These are phyloP conservation scores for Chelon labrosus DNA, from an alignment of 2,797 vertebrate genomes.

Conservation along the genomic window DNA sequence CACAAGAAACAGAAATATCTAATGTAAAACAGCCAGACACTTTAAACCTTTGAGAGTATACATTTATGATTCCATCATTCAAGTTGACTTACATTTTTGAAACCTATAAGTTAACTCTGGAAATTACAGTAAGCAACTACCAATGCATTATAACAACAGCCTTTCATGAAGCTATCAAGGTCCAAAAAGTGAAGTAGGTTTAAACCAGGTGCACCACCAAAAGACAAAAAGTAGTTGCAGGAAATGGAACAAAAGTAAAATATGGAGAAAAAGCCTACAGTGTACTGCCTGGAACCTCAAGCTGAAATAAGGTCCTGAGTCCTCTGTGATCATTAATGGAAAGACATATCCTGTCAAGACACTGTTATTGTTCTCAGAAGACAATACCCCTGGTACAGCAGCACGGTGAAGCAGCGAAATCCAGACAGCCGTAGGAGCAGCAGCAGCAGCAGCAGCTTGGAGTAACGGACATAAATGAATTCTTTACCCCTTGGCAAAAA, in stretches of 20 bases:
- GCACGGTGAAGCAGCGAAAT: slow-evolving; percentile 25
- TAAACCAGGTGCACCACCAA: neutral
- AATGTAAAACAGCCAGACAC: no score
- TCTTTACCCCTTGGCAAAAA: slow-evolving; percentile 48
- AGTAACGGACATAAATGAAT: slow-evolving; percentile 62
- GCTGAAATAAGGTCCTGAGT: neutral
- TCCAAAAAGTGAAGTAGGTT: neutral
- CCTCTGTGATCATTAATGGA: slow-evolving; percentile 47
- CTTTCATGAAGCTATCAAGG: neutral
- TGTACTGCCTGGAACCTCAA: slow-evolving; percentile 13
- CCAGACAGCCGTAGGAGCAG: slow-evolving; percentile 31
- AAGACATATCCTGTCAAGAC: slow-evolving; percentile 47
- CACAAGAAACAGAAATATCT: no score
- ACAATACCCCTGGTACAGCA: slow-evolving; percentile 34
- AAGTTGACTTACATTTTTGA: neutral
- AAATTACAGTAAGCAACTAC: neutral
- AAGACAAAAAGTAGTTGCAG: slow-evolving; percentile 1
- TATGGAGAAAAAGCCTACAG: slow-evolving; percentile 5
- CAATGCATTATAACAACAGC: neutral
- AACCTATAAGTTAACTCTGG: neutral
- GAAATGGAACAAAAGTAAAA: slow-evolving; percentile 5
- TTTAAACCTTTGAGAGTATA: neutral
- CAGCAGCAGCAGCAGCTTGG: slow-evolving; percentile 38
- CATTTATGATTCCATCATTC: neutral
- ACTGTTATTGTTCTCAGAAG: slow-evolving; percentile 40